Percentiles rank a stretch among this genome's conserved stretches.
These are phyloP conservation scores for Scomber japonicus DNA, from an alignment of 2,113 vertebrate genomes.

Conservation along the genomic window DNA sequence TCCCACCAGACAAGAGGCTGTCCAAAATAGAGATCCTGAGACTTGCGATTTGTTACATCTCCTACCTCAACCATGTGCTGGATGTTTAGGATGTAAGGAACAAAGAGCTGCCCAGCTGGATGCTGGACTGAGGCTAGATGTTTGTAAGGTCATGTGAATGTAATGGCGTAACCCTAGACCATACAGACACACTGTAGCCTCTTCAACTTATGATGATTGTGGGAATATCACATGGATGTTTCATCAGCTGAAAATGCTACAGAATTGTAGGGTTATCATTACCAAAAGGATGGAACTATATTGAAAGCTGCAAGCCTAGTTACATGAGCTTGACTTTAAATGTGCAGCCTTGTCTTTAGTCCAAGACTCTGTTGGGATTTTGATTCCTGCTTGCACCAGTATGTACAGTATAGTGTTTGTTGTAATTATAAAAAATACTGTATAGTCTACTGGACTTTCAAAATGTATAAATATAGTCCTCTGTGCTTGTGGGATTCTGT, in stretches of 20 bases:
- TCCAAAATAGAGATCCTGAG: constrained; percentile 89
- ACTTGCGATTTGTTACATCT: constrained; percentile 88
- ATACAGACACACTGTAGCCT: not conserved
- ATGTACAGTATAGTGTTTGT: constrained; percentile 45
- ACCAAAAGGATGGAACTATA: not conserved
- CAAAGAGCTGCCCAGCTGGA: not conserved
- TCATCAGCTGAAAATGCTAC: not conserved
- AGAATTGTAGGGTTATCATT: not conserved
- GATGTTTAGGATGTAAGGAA: constrained; percentile 79
- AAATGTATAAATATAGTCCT: not conserved
- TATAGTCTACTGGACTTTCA: not conserved
- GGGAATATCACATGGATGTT: not conserved
- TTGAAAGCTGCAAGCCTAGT: not conserved
- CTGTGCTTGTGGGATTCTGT: not conserved
- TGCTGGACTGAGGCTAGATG: not conserved
- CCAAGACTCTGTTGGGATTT: not conserved
- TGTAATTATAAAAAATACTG: constrained; percentile 41
- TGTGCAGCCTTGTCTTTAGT: not conserved
- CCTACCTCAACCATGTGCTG: constrained; percentile 88
- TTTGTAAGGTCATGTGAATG: not conserved
- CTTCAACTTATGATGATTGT: not conserved
- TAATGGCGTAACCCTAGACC: not conserved
- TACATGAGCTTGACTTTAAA: not conserved
- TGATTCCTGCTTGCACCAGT: constrained; percentile 34
- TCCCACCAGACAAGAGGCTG: constrained; percentile 88